Conservation (phyloP, 2,888 invertebrate genomes). For the Epistrophe grossulariae region DNA sequence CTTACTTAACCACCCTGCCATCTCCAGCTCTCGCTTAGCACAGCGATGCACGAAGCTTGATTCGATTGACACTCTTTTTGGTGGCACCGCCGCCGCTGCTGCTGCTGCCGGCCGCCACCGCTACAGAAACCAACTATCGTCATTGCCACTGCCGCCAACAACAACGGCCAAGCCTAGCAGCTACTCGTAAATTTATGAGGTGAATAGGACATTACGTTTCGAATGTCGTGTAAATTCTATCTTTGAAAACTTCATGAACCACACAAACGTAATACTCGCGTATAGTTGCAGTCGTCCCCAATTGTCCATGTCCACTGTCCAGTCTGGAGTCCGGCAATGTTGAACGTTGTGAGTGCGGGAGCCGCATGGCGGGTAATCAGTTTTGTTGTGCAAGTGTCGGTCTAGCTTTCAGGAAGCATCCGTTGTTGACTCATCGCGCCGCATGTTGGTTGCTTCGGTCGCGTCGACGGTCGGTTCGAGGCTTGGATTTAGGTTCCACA, state of each 20-base stretch:
- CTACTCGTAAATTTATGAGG: slow-evolving; percentile 71
- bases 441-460: slow-evolving; percentile 52
- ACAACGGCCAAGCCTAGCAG: slow-evolving; percentile 4
- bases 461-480: slow-evolving; percentile 12
- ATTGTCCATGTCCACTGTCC: slow-evolving; percentile 25
- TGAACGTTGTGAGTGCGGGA: background rate
- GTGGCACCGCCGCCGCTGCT: slow-evolving; percentile 59
- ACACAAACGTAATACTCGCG: slow-evolving; percentile 34
- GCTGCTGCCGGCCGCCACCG: background rate
- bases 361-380: slow-evolving; percentile 33
- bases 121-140: slow-evolving; percentile 1
- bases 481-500: slow-evolving; percentile 51
- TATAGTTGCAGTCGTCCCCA: slow-evolving; percentile 12
- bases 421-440: slow-evolving; percentile 64
- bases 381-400: slow-evolving; percentile 70
- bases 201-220: slow-evolving; percentile 76
- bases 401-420: slow-evolving; percentile 73
- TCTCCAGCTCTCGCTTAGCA: slow-evolving; percentile 23
- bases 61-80: slow-evolving; percentile 76
- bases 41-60: slow-evolving; percentile 74
- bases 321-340: slow-evolving; percentile 1
- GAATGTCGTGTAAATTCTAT: slow-evolving; percentile 76
- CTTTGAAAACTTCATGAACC: slow-evolving; percentile 75
- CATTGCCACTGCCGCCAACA: background rate
- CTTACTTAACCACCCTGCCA: slow-evolving; percentile 72